Conservation (phyloP, 2,888 invertebrate species). For the Eucera pruinosa region DNA sequence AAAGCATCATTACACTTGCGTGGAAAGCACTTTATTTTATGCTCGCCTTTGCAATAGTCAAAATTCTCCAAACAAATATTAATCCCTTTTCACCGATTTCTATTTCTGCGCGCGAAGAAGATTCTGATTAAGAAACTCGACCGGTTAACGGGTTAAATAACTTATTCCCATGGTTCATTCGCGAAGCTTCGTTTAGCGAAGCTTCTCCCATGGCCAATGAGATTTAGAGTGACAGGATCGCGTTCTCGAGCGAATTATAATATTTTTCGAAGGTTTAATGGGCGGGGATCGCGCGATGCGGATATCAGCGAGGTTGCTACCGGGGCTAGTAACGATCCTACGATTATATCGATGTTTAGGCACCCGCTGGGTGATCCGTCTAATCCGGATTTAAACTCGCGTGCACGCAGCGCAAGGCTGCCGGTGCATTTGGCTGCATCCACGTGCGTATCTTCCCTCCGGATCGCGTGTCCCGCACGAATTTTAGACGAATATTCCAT, state of each 20-base stretch:
- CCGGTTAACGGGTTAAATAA: no score
- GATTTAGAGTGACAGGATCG: not conserved
- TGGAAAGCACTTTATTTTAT: no score
- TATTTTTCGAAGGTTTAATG: conserved; percentile 62
- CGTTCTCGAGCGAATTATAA: conserved; percentile 56
- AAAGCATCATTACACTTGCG: no score
- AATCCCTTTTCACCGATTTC: no score
- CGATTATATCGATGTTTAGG: conserved; percentile 74
- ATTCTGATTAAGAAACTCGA: no score
- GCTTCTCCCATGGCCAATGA: not conserved
- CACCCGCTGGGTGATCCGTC: conserved; percentile 76
- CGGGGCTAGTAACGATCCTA: conserved; percentile 29
- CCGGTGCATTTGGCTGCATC: conserved; percentile 53
- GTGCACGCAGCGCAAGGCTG: conserved; percentile 28
- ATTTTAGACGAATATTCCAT: conserved; percentile 32
- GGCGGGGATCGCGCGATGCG: conserved; percentile 43
- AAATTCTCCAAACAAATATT: no score
- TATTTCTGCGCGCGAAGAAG: no score
- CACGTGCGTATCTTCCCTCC: conserved; percentile 53
- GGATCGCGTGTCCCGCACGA: conserved; percentile 26
- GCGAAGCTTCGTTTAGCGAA: not conserved
- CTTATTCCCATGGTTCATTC: no score
- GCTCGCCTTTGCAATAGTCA: no score
- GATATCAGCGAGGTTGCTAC: conserved; percentile 53
- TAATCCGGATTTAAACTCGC: conserved; percentile 71